Evolutionary conservation across 1,140 invertebrate genomes (phyloP).

Genomic region (Rhynchophorus ferrugineus): DNA sequence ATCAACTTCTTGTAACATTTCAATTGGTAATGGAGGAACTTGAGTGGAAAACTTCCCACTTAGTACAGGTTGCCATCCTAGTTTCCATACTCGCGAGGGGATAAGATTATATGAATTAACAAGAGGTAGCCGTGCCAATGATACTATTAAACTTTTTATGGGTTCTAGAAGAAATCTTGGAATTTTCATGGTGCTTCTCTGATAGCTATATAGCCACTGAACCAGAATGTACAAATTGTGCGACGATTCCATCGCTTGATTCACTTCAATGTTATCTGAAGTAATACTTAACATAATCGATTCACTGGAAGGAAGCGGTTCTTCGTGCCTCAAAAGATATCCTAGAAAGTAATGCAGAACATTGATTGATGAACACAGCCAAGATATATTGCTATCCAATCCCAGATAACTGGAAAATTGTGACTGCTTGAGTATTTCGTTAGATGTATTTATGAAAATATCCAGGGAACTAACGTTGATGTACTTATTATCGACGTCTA

Average conservation of each 20-base stretch:
- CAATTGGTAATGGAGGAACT: constrained; percentile 49
- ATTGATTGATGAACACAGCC: constrained; percentile 45
- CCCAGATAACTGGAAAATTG: constrained; percentile 39
- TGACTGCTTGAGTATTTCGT: constrained; percentile 36
- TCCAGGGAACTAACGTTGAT: constrained; percentile 27
- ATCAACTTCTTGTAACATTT: constrained; percentile 68
- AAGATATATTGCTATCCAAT: constrained; percentile 35
- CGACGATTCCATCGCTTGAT: constrained; percentile 41
- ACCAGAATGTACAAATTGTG: constrained; percentile 45
- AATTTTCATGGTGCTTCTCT: constrained; percentile 33
- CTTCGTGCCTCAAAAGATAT: constrained; percentile 33
- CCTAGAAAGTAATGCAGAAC: constrained; percentile 37
- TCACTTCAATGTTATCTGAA: constrained; percentile 37
- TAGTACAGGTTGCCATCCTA: constrained; percentile 48
- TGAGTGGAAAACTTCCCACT: constrained; percentile 48
- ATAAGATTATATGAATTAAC: constrained; percentile 62
- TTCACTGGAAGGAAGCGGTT: constrained; percentile 33
- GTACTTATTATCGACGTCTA: constrained; percentile 25
- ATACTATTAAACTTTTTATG: constrained; percentile 47
- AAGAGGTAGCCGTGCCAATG: constrained; percentile 52
- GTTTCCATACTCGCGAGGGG: constrained; percentile 60
- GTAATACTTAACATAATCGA: constrained; percentile 35
- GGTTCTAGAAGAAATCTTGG: constrained; percentile 40
- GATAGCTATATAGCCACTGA: constrained; percentile 44
- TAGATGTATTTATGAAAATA: constrained; percentile 40